Evolutionary conservation across 2,797 vertebrate species (phyloP), one percentile per base, ranked within the genome.

Genomic region (Lemur catta): DNA sequence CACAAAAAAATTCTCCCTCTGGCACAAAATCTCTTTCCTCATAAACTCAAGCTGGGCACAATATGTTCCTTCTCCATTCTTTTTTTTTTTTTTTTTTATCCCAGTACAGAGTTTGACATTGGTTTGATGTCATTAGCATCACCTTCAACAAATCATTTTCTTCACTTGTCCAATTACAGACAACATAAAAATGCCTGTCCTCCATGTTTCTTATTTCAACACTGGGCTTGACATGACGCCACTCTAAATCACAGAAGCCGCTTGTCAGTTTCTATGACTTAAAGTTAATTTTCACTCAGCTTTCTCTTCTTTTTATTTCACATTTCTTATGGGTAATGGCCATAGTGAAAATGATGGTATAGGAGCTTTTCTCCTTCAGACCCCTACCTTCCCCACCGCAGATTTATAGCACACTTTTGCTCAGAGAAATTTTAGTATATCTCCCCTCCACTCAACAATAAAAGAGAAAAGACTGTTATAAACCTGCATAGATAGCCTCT

Each of bases 141-240:
- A 95, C 91, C 96, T 95, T 96, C 94, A 91, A 95, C 95, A 98
- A 95, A 97, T 94, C 96, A 92, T 76, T 93, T 89, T 90, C 81
- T 93, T 93, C 95, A 75, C 89, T 96, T 90, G 86, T 93, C 91
- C 96, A 96, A 93, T 97, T 96, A 97, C 50, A 96, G 80, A 94
- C 84, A 55, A 94, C 86, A 89, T 95, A 96, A 96, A 97, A 95
- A 92, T 35, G 87, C 80, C 97, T 85, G 61, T 95, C 75, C 86
- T 74, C 95, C 38, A n/a, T 72, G 94, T 94, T 97, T 97, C 96
- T 96, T 94, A 88, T 76, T 97, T 92, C 94, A 96, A 80, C 89
- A 91, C 94, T 74, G 71, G 88, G 81, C 96, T 95, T 89, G 85
- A 78, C 85, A 82, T 84, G 61, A 78, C 91, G 94, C 18, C 8